Percentiles rank a stretch among this genome's conserved stretches.
Evolutionary conservation across 2,888 invertebrate genomes (phyloP).

Genomic region (Phrixothrix hirtus): DNA sequence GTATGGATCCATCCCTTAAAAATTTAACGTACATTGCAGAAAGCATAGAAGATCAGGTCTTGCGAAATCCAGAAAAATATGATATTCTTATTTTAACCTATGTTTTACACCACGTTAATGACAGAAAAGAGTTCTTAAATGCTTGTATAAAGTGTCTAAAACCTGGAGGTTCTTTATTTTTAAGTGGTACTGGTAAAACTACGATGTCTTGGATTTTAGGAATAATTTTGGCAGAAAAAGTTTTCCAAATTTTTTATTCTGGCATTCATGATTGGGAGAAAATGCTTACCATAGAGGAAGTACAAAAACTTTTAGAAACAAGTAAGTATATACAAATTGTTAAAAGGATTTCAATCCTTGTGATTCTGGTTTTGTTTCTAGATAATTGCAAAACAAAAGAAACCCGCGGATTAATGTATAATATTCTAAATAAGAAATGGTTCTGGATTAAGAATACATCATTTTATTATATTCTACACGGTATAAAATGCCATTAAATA

Average conservation of each 20-base stretch:
- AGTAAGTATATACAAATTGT: too few species aligned
- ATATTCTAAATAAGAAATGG: too few species aligned
- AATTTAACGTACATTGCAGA: neutral
- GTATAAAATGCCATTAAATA: too few species aligned
- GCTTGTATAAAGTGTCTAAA: neutral
- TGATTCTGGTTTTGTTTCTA: too few species aligned
- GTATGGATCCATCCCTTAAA: neutral
- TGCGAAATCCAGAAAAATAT: neutral
- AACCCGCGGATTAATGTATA: too few species aligned
- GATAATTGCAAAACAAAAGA: too few species aligned
- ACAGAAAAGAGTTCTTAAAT: neutral
- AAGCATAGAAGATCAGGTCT: neutral
- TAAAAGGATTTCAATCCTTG: too few species aligned
- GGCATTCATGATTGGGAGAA: slow-evolving; percentile 93
- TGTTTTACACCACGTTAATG: neutral
- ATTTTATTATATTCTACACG: too few species aligned
- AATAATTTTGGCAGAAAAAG: slow-evolving; percentile 76
- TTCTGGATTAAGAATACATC: too few species aligned
- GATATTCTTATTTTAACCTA: neutral
- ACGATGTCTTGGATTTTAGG: slow-evolving; percentile 67
- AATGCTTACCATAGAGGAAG: slow-evolving; percentile 78
- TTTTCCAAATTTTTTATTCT: slow-evolving; percentile 72
- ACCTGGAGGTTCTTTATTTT: slow-evolving; percentile 60
- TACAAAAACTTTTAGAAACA: slow-evolving; percentile 70
- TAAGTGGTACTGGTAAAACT: slow-evolving; percentile 70